Base-by-base conservation (phyloP, 2,888 invertebrate species). In the Allolobophora icterica region DNA sequence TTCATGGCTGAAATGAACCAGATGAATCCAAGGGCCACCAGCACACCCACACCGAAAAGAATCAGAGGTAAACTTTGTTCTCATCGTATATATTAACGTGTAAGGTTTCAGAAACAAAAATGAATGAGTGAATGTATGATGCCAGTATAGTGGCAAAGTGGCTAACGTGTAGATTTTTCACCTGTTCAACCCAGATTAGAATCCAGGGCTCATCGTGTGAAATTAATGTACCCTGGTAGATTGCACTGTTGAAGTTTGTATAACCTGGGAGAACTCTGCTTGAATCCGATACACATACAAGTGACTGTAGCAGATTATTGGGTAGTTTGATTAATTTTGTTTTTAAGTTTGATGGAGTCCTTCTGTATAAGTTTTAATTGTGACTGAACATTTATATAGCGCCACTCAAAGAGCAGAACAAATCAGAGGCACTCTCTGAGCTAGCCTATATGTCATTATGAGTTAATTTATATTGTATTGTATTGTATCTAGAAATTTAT, bases 1-100 rank as follows among this genome's bases (percentile, higher is more conserved):
- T 87, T 35, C 35, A 13, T 87, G 87, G 19, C 35, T 87, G 87
- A 35, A 35, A 21, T 87, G 38, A 87, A 87, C 15, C 87, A 35
- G 21, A 35, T 87, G 38, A 87, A 87, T 35, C 87, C 87, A 24
- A 87, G 38, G 24, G 87, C 87, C 34, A 87, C 35, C 87, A 87
- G 87, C 87, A 87, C 87, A 35, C 87, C 87, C 35, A 87, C 87
- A 6, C 87, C 87, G 17, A 87, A 87, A 87, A 30, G 38, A 87
- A 24, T 35, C 24, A 87, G 11, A 38, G 87, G 87, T 87, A 0
- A 35, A 35, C 2, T 0, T 35, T 35, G 8, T 19, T 87, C 71
- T 71, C n/a, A n/a, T 71, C 8, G 71, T 6, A n/a, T n/a, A n/a
- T 71, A 71, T n/a, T n/a, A n/a, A 71, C n/a, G n/a, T 71, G 71